These are phyloP conservation scores for Gymnoscopelus braueri DNA, from an alignment of 2,797 vertebrate genomes.

Conservation along the genomic window DNA sequence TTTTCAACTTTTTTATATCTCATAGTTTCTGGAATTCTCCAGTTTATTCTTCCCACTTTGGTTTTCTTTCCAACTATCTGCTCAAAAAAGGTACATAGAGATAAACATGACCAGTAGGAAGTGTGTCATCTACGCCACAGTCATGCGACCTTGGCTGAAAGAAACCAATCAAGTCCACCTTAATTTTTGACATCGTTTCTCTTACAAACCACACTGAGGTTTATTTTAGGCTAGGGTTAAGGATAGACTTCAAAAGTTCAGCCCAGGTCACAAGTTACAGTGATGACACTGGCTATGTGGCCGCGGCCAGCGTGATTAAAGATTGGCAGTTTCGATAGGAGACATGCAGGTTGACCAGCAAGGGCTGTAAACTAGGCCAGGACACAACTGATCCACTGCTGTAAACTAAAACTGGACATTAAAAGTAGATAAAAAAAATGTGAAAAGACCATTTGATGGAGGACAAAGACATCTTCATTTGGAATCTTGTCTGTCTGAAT, in stretches of 20 bases:
- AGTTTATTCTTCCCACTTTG: conserved; percentile 24
- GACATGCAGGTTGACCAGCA: conserved; percentile 14
- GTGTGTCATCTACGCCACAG: conserved; percentile 25
- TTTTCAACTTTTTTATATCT: conserved; percentile 4
- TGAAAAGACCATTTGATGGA: conserved; percentile 31
- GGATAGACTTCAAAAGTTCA: conserved; percentile 9
- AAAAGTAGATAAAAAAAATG: conserved; percentile 28
- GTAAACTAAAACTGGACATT: conserved; percentile 29
- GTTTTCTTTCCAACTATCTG: conserved; percentile 24
- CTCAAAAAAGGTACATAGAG: conserved; percentile 32
- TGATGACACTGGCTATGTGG: conserved; percentile 18
- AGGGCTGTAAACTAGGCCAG: conserved; percentile 22
- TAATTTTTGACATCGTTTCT: conserved; percentile 49
- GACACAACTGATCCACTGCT: conserved; percentile 24
- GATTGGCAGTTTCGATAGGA: conserved; percentile 13
- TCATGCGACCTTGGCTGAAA: conserved; percentile 7
- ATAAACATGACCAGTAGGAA: conserved; percentile 8
- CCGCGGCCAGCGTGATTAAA: conserved; percentile 13
- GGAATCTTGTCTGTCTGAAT: conserved; percentile 40
- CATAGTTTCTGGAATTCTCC: neutral
- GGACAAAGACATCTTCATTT: conserved; percentile 43
- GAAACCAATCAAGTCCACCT: conserved; percentile 6
- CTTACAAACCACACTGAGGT: conserved; percentile 22
- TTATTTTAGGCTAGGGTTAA: conserved; percentile 13
- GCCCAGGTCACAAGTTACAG: conserved; percentile 19